Percentiles rank a stretch among this genome's conserved stretches.
These are phyloP conservation scores for Leptinotarsa undecemlineata DNA, from an alignment of 1,140 invertebrate genomes.

Conservation along the genomic window DNA sequence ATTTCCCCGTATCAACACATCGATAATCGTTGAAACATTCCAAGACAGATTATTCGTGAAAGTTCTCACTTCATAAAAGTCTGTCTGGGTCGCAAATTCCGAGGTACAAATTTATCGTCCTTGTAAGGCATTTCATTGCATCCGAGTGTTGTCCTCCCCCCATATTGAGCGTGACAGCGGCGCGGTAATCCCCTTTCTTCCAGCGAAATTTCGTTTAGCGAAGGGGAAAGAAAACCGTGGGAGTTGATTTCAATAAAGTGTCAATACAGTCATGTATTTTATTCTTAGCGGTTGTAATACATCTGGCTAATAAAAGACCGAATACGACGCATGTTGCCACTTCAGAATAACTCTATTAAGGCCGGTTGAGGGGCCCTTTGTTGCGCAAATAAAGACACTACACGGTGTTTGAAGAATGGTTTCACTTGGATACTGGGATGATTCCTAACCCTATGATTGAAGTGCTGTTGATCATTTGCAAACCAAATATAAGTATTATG, in stretches of 20 bases:
- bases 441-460: too few relatives aligned
- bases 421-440: too few relatives aligned
- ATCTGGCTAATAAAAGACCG: conserved; percentile 13
- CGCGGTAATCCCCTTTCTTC: conserved; percentile 1
- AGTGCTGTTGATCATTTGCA: neutral
- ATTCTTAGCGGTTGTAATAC: conserved; percentile 17
- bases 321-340: neutral
- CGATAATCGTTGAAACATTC: neutral
- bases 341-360: neutral
- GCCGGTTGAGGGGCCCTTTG: neutral
- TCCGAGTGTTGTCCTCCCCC: neutral
- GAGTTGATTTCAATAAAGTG: conserved; percentile 18
- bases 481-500: neutral
- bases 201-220: neutral
- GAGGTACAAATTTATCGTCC: conserved; percentile 8
- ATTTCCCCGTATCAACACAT: neutral
- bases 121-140: conserved; percentile 3
- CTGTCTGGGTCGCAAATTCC: neutral
- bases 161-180: conserved; percentile 16
- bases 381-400: neutral
- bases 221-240: conserved; percentile 5
- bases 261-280: conserved; percentile 9
- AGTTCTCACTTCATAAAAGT: neutral
- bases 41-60: neutral
- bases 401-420: too few relatives aligned